A percentile compares a stretch with the other conserved stretches of the same genome.
Conservation (phyloP, 2,797 vertebrate genomes). For the Acanthurus tractus region DNA sequence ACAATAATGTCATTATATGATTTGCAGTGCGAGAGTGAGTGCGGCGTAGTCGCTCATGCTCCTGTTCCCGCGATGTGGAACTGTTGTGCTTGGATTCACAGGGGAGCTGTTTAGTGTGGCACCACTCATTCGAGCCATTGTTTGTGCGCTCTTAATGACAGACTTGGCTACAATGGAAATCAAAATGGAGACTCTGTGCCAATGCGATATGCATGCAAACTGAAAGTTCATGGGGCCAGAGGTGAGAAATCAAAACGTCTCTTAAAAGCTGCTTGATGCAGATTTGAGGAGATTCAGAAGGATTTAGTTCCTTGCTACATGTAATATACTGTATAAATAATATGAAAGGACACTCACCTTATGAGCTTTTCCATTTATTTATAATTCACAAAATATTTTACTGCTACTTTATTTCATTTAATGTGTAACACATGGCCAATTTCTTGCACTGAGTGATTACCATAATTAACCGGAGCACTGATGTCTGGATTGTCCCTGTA, state of each 20-base stretch:
- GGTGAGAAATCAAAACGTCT: conserved; percentile 37
- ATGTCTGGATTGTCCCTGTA: conserved; percentile 61
- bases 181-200: conserved; percentile 73
- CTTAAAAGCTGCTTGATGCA: conserved; percentile 9
- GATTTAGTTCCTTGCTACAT: conserved; percentile 17
- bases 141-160: conserved; percentile 82
- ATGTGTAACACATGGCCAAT: conserved; percentile 46
- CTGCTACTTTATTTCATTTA: conserved; percentile 24
- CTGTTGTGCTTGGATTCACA: conserved; percentile 80
- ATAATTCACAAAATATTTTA: conserved; percentile 13
- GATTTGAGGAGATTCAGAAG: conserved; percentile 28
- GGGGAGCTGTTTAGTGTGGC: conserved; percentile 84
- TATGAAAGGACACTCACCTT: conserved; percentile 10
- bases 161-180: conserved; percentile 82
- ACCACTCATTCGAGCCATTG: conserved; percentile 82
- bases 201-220: conserved; percentile 67
- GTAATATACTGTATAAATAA: conserved; percentile 23
- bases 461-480: conserved; percentile 59
- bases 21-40: conserved; percentile 67
- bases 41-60: conserved; percentile 27
- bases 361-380: conserved; percentile 35
- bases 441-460: conserved; percentile 51
- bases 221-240: conserved; percentile 68
- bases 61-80: conserved; percentile 69
- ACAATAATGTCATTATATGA: conserved; percentile 77